phyloP scores from a whole-genome alignment of 2,888 invertebrate genomes.

The Drosophila pegasa region DNA sequence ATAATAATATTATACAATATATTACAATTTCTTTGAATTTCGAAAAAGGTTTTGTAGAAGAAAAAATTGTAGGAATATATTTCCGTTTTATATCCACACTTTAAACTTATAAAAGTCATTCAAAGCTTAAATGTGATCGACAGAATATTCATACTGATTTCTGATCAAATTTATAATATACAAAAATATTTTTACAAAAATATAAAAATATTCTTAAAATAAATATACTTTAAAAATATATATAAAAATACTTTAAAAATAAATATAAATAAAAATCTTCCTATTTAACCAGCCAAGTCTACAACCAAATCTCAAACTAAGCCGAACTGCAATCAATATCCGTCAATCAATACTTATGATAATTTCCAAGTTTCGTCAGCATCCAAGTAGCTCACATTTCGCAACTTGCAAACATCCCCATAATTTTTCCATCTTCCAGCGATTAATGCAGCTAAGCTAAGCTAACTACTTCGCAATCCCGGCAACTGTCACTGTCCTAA shows the following conservation, averaged over 20 bases:
- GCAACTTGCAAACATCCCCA: background rate
- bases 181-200: too few relatives aligned
- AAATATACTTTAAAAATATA: too few relatives aligned
- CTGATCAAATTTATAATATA: too few relatives aligned
- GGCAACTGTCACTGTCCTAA: conserved; percentile 14
- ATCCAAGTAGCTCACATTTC: background rate
- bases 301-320: background rate
- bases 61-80: too few relatives aligned
- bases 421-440: background rate
- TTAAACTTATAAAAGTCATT: too few relatives aligned
- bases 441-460: conserved; percentile 10
- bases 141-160: too few relatives aligned
- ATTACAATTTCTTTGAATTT: too few relatives aligned
- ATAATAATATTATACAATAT: too few relatives aligned
- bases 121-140: too few relatives aligned
- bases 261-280: background rate
- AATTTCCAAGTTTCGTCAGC: background rate
- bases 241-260: background rate
- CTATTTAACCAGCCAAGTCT: background rate
- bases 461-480: conserved; percentile 7
- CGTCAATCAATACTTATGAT: background rate
- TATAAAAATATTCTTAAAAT: too few relatives aligned
- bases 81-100: too few relatives aligned
- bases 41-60: too few relatives aligned
- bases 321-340: background rate